Conservation (phyloP, 2,797 vertebrate genomes). For the Sylvilagus floridanus region DNA sequence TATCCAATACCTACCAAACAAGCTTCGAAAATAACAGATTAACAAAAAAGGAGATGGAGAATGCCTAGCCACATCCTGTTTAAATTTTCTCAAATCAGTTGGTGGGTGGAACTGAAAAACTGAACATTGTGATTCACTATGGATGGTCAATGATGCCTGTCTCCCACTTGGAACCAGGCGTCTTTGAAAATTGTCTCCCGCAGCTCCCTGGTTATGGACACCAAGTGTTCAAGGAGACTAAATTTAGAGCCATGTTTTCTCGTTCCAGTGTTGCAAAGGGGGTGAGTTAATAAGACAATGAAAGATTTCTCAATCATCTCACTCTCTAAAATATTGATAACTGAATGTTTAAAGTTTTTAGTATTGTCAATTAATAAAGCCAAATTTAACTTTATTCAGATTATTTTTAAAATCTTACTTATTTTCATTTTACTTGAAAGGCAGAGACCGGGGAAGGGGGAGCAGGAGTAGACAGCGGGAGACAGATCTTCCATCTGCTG, state of each 20-base stretch:
- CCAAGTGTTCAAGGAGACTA: neutral
- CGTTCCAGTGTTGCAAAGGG: neutral
- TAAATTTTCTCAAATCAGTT: neutral
- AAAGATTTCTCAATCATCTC: constrained; percentile 13
- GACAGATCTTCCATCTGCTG: too few species aligned
- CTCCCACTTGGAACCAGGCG: neutral
- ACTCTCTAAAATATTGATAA: constrained; percentile 3
- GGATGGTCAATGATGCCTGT: neutral
- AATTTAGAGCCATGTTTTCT: constrained; percentile 26
- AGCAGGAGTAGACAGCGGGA: too few species aligned
- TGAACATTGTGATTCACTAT: neutral
- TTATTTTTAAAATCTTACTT: too few species aligned
- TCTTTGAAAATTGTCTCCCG: neutral
- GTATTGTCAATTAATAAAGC: neutral
- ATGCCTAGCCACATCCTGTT: neutral
- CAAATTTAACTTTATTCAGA: neutral
- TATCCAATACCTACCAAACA: neutral
- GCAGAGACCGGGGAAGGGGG: too few species aligned
- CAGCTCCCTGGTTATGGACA: neutral
- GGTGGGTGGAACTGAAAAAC: neutral
- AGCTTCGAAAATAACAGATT: neutral
- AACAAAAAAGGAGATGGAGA: neutral
- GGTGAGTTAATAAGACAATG: neutral
- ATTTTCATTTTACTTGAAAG: too few species aligned
- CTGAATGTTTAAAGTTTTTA: constrained; percentile 11